Conservation (phyloP, 2,113 vertebrate species). For the Neotragus pygmaeus region DNA sequence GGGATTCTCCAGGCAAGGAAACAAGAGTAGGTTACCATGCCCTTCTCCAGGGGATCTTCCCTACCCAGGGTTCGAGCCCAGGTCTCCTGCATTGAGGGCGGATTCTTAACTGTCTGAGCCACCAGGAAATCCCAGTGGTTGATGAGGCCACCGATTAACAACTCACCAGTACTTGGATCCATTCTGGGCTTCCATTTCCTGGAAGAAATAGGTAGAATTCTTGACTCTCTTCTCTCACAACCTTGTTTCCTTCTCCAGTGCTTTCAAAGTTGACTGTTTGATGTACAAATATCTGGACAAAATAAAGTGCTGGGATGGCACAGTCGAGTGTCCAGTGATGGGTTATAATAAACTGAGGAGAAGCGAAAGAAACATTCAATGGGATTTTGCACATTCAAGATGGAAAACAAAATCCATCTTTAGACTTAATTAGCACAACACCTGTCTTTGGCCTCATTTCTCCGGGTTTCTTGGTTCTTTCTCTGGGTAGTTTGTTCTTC, state of each 20-base stretch:
- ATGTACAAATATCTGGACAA: not conserved
- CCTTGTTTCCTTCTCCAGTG: not conserved
- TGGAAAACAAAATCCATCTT: not conserved
- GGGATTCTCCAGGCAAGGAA: not conserved
- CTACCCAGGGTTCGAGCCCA: not conserved
- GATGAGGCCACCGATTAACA: not conserved
- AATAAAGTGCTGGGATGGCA: not conserved
- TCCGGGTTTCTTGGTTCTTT: not conserved
- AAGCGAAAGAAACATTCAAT: not conserved
- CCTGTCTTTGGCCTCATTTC: not conserved
- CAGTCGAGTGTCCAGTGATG: rapidly evolving
- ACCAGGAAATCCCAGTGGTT: not conserved
- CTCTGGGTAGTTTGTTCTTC: not conserved
- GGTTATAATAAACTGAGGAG: not conserved
- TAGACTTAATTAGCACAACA: not conserved
- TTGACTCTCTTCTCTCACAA: not conserved
- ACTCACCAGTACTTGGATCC: not conserved
- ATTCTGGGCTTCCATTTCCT: not conserved
- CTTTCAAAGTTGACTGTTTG: not conserved
- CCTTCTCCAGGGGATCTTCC: not conserved
- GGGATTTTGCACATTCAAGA: not conserved
- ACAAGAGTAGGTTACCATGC: not conserved
- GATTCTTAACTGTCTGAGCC: not conserved
- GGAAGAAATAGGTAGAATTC: not conserved
- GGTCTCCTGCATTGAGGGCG: not conserved